phyloP scores from a whole-genome alignment of 2,113 vertebrate species.

The Labrus mixtus region DNA sequence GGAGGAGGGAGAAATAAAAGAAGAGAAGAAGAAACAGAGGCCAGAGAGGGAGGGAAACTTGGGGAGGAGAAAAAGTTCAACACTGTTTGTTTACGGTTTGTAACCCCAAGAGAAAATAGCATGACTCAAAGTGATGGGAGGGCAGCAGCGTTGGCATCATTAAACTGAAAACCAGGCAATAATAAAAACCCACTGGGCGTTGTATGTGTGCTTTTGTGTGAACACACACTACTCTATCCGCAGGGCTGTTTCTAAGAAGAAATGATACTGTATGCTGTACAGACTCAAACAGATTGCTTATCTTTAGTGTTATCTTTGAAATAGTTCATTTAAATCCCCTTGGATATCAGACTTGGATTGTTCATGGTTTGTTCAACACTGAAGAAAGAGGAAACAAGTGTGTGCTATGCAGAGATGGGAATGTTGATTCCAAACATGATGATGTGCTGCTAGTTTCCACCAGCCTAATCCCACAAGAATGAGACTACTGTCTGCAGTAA shows the following conservation, averaged over 20 bases:
- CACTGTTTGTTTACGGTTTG: constrained; percentile 34
- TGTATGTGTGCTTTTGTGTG: constrained; percentile 3
- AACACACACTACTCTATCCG: constrained; percentile 23
- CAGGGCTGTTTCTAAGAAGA: constrained; percentile 7
- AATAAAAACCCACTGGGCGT: constrained; percentile 41
- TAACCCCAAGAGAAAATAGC: constrained; percentile 40
- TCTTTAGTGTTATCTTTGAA: constrained; percentile 1
- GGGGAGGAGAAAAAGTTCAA: constrained; percentile 9
- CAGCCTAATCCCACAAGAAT: background rate
- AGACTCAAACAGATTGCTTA: background rate
- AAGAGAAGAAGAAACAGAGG: background rate
- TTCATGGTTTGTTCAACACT: background rate
- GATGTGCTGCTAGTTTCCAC: background rate
- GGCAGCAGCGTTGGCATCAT: constrained; percentile 48
- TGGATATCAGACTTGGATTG: background rate
- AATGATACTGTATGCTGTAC: background rate
- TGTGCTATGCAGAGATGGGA: background rate
- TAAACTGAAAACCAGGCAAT: constrained; percentile 27
- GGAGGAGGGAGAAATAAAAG: background rate
- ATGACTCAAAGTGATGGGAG: constrained; percentile 44
- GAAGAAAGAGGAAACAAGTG: background rate
- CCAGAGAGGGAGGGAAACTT: background rate
- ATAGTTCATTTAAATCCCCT: constrained; percentile 19
- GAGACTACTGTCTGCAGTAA: background rate
- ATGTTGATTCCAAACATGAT: background rate